Conservation (phyloP, 92 coral and sea anemone species). For the Heteractis magnifica region DNA sequence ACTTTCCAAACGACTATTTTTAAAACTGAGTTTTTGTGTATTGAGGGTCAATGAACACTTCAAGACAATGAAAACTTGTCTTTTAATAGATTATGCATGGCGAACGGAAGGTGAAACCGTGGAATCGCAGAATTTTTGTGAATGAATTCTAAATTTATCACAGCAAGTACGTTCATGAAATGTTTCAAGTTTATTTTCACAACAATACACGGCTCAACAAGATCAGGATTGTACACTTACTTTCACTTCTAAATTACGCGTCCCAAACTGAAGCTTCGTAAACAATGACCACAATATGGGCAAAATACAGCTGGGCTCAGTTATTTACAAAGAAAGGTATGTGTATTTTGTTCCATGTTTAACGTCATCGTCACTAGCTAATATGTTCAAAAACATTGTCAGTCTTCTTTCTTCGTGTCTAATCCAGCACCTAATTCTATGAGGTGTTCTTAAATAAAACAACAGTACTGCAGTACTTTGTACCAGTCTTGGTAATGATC, state of each 20-base stretch:
- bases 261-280: constrained; percentile 26
- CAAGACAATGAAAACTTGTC: no score
- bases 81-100: no score
- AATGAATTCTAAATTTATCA: background rate
- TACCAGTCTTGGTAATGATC: constrained; percentile 23
- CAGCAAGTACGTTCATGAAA: constrained; percentile 6
- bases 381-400: constrained; percentile 19
- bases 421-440: constrained; percentile 35
- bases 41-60: no score
- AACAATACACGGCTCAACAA: constrained; percentile 29
- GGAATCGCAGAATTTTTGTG: no score
- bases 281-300: constrained; percentile 16
- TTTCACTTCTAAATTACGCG: constrained; percentile 29
- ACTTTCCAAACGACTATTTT: no score
- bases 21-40: no score
- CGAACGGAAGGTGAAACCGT: no score
- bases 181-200: constrained; percentile 32
- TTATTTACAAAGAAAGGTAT: constrained; percentile 41
- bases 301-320: constrained; percentile 15
- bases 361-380: constrained; percentile 36
- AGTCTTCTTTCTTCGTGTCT: constrained; percentile 20
- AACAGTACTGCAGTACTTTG: constrained; percentile 32
- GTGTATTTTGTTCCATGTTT: constrained; percentile 17
- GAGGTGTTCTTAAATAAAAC: constrained; percentile 25
- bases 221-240: constrained; percentile 31